phyloP scores from a whole-genome alignment of 2,888 invertebrate species.

The Caradrina kadenii region DNA sequence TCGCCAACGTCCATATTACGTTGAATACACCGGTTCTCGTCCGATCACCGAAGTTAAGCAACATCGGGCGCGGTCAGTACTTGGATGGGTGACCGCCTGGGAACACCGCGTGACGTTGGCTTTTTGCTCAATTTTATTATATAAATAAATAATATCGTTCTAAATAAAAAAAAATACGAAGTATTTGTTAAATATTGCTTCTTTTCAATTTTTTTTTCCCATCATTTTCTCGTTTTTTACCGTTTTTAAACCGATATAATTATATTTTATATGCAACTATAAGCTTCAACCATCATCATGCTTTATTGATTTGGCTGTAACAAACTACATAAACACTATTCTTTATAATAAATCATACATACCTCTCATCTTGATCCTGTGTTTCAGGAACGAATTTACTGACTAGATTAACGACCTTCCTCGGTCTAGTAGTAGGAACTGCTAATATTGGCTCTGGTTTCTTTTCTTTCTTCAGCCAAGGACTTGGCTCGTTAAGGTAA shows the following conservation, averaged over 20 bases:
- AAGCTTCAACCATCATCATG: too few relatives aligned
- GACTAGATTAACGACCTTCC: conserved; percentile 80
- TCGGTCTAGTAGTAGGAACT: conserved; percentile 69
- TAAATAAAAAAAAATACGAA: too few relatives aligned
- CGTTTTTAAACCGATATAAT: too few relatives aligned
- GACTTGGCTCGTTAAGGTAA: conserved; percentile 69
- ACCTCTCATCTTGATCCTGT: conserved; percentile 84
- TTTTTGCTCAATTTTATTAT: too few relatives aligned
- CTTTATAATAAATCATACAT: not conserved
- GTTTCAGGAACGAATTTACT: conserved; percentile 83
- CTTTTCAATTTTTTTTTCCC: too few relatives aligned
- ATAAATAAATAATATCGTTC: too few relatives aligned
- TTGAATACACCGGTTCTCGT: conserved; percentile 45
- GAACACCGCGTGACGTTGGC: conserved; percentile 77
- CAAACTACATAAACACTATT: too few relatives aligned
- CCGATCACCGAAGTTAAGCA: conserved; percentile 68
- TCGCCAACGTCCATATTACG: conserved; percentile 23
- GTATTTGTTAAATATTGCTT: too few relatives aligned
- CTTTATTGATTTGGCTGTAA: too few relatives aligned
- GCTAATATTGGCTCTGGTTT: conserved; percentile 76
- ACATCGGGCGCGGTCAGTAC: conserved; percentile 82
- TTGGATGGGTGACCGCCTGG: conserved; percentile 83
- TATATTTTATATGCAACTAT: too few relatives aligned
- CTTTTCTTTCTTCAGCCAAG: conserved; percentile 80
- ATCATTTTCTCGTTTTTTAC: too few relatives aligned